phyloP scores from a whole-genome alignment of 2,113 vertebrate genomes.

The Pelecanus crispus region DNA sequence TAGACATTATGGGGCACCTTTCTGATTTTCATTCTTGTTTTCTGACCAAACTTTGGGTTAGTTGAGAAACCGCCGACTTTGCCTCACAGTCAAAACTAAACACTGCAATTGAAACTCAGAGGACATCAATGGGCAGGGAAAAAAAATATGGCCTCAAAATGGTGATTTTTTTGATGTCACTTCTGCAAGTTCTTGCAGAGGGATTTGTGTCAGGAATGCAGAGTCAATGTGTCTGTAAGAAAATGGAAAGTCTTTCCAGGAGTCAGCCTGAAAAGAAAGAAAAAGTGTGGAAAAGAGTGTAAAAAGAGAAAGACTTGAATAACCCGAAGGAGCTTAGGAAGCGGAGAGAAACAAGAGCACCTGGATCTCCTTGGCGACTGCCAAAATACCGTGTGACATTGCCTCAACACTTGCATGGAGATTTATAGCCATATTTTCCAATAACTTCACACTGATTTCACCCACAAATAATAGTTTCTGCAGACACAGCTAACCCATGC shows the following conservation, averaged over 20 bases:
- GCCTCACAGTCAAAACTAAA: not conserved
- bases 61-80: not conserved
- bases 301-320: not conserved
- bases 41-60: not conserved
- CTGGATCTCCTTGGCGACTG: not conserved
- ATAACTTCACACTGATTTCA: not conserved
- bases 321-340: not conserved
- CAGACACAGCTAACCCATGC: not conserved
- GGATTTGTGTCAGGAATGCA: not conserved
- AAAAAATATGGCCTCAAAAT: not conserved
- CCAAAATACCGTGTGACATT: not conserved
- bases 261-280: not conserved
- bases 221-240: not conserved
- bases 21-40: constrained; percentile 1
- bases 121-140: not conserved
- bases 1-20: not conserved
- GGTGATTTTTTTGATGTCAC: not conserved
- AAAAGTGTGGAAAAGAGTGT: not conserved
- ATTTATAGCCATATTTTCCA: not conserved
- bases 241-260: not conserved
- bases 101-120: not conserved
- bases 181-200: not conserved
- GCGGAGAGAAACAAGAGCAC: not conserved
- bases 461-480: not conserved
- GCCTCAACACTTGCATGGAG: not conserved